Conservation (phyloP, 2,113 vertebrate genomes). For the Amazona vittata region DNA sequence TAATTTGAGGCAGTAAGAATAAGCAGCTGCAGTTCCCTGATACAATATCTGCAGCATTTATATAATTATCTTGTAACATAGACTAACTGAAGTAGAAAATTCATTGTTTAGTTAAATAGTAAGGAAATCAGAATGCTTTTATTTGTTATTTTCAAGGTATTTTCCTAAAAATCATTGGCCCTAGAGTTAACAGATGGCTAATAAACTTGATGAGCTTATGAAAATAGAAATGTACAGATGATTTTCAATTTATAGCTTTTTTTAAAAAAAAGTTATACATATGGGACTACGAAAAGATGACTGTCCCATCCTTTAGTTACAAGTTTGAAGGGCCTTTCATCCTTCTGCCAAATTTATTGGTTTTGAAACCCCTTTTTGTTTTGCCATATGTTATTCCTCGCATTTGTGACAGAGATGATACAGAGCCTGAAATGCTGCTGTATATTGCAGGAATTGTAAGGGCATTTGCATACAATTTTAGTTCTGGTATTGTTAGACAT, state of each 20-base stretch:
- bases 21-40: slow-evolving; percentile 66
- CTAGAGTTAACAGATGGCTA: neutral
- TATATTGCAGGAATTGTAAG: neutral
- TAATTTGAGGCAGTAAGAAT: slow-evolving; percentile 69
- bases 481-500: neutral
- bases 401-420: neutral
- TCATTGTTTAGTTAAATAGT: slow-evolving; percentile 61
- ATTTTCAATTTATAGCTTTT: neutral
- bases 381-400: neutral
- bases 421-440: neutral
- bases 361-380: neutral
- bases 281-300: neutral
- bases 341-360: neutral
- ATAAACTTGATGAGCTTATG: neutral
- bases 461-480: neutral
- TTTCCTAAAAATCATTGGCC: neutral
- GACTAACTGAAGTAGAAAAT: slow-evolving; percentile 71
- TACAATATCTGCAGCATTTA: slow-evolving; percentile 67
- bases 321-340: neutral
- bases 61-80: slow-evolving; percentile 71
- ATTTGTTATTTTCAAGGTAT: slow-evolving; percentile 61
- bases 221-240: neutral
- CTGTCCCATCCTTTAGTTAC: neutral
- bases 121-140: slow-evolving; percentile 55
- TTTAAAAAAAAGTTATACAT: neutral